Conservation (phyloP, 2,797 vertebrate species). For the Salarias fasciatus region DNA sequence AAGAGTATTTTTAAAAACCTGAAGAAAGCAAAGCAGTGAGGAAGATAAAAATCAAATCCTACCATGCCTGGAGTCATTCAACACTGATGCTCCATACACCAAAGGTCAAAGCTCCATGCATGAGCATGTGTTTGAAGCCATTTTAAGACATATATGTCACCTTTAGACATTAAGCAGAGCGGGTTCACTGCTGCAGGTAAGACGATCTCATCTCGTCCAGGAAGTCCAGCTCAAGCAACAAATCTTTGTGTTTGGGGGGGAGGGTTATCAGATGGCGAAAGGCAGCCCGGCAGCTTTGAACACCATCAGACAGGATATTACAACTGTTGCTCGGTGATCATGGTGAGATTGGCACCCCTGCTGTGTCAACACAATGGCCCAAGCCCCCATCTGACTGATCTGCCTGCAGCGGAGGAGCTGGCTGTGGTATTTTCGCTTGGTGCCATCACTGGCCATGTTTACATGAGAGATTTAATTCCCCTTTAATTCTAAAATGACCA, state of each 20-base stretch:
- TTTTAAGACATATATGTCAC: background rate
- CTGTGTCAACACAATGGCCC: slow-evolving; percentile 15
- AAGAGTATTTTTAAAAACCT: background rate
- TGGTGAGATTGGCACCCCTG: background rate
- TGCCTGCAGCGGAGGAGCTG: background rate
- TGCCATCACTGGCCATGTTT: too few species aligned
- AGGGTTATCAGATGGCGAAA: slow-evolving; percentile 11
- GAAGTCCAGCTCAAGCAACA: slow-evolving; percentile 1
- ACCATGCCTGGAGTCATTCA: too few species aligned
- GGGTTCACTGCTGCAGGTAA: slow-evolving; percentile 4
- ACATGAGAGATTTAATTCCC: too few species aligned
- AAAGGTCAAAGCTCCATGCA: background rate
- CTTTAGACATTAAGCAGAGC: background rate
- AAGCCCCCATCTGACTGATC: background rate
- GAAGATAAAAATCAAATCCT: too few species aligned
- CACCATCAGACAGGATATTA: slow-evolving; percentile 23
- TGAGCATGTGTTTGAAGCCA: background rate
- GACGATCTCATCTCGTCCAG: slow-evolving; percentile 15
- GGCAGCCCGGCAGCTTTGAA: background rate
- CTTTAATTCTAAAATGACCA: too few species aligned
- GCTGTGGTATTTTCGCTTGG: background rate
- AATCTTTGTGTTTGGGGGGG: too few species aligned
- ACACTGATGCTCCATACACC: background rate
- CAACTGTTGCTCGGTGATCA: slow-evolving; percentile 13
- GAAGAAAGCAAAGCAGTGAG: too few species aligned